Percentiles rank a stretch among this genome's conserved stretches.
phyloP scores from a whole-genome alignment of 2,888 invertebrate genomes.

The Conomelus anceps region DNA sequence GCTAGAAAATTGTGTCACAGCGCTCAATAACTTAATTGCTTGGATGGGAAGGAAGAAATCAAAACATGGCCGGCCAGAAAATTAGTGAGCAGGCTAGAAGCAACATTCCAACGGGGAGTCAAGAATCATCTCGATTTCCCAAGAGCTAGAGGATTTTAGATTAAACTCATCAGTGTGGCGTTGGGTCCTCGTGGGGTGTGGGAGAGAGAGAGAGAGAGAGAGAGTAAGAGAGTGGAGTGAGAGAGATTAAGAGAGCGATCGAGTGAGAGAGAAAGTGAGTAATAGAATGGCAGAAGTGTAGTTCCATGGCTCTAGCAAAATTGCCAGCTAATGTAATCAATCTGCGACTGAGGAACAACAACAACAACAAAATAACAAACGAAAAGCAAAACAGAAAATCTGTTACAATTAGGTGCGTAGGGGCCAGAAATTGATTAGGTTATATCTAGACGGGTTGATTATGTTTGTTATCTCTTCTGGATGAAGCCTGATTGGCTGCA shows the following conservation, averaged over 20 bases:
- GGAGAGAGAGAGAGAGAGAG: background rate
- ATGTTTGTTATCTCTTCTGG: background rate
- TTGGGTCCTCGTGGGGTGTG: background rate
- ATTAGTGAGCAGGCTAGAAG: background rate
- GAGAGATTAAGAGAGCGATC: background rate
- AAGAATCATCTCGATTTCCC: background rate
- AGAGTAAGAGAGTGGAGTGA: background rate
- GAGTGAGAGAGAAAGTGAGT: background rate
- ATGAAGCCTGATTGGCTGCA: background rate
- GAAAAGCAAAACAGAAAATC: background rate
- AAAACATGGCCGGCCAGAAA: background rate
- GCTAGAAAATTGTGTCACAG: too few relatives aligned
- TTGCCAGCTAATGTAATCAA: background rate
- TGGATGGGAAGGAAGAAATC: background rate
- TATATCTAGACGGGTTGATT: background rate
- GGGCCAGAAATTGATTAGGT: background rate
- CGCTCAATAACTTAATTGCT: background rate
- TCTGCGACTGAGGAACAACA: background rate
- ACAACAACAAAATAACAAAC: background rate
- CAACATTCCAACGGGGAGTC: background rate
- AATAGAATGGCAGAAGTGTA: too few relatives aligned
- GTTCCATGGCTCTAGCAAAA: too few relatives aligned
- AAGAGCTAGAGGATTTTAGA: background rate
- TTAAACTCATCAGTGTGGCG: background rate
- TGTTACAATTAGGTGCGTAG: background rate